Conservation (phyloP, 2,888 invertebrate species). For the Oasisia sp. region DNA sequence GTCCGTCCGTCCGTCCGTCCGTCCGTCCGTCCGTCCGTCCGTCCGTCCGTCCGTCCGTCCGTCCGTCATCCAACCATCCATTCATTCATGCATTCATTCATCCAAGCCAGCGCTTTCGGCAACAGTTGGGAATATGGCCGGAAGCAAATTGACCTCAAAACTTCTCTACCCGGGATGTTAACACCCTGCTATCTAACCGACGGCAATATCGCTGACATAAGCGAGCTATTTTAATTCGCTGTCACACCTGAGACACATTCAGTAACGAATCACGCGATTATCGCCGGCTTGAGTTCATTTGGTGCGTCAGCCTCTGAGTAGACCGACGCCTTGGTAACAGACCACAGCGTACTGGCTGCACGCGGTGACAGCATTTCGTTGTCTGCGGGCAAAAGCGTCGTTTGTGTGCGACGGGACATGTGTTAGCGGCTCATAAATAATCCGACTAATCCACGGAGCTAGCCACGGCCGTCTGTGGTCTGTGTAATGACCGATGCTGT, state of each 20-base stretch:
- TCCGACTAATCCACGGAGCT: background rate
- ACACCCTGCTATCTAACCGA: too few species aligned
- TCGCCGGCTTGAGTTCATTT: background rate
- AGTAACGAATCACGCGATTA: background rate
- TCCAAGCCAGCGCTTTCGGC: too few species aligned
- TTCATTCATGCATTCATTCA: too few species aligned
- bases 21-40: too few species aligned
- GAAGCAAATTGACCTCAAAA: too few species aligned
- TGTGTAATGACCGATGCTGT: background rate
- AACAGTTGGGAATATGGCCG: too few species aligned
- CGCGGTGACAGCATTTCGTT: background rate
- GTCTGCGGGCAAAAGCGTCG: background rate
- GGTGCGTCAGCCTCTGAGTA: background rate
- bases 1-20: too few species aligned
- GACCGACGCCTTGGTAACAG: background rate
- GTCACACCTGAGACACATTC: background rate
- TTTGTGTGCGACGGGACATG: background rate
- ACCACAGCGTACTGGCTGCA: background rate
- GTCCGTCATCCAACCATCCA: too few species aligned
- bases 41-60: too few species aligned
- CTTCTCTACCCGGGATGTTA: too few species aligned
- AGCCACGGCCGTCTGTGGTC: background rate
- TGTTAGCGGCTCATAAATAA: background rate
- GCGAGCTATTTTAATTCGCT: too few species aligned
- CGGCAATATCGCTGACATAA: too few species aligned